Percentiles rank a stretch among this genome's conserved stretches.
These are phyloP conservation scores for Notolepis coatsorum DNA, from an alignment of 2,797 vertebrate genomes.

Conservation along the genomic window DNA sequence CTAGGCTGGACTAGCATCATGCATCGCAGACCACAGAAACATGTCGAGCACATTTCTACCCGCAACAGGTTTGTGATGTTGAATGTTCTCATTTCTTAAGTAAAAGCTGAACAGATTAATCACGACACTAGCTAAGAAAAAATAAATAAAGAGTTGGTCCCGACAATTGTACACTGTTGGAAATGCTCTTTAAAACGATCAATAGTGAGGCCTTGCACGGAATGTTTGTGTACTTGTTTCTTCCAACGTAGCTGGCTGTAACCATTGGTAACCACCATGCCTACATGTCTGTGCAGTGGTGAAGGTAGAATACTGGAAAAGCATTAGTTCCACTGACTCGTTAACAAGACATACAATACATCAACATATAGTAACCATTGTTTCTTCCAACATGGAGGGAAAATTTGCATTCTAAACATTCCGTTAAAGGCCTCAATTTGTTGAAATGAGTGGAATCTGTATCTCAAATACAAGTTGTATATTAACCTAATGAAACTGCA, in stretches of 20 bases:
- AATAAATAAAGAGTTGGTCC: too few species aligned
- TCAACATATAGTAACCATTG: too few species aligned
- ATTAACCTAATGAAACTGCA: conserved; percentile 49
- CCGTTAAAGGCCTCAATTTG: conserved; percentile 1
- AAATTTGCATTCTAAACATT: conserved; percentile 13
- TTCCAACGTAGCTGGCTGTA: too few species aligned
- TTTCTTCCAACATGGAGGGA: too few species aligned
- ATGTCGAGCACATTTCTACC: conserved; percentile 25
- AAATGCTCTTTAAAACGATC: conserved; percentile 5
- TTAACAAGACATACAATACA: too few species aligned
- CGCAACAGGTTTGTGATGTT: conserved; percentile 15
- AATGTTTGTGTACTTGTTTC: too few species aligned
- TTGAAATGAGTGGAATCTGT: not conserved
- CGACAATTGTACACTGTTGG: too few species aligned
- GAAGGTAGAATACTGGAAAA: too few species aligned
- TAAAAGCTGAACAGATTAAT: conserved; percentile 26
- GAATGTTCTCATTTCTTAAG: conserved; percentile 5
- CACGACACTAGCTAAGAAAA: conserved; percentile 26
- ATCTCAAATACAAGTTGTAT: conserved; percentile 29
- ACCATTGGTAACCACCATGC: too few species aligned
- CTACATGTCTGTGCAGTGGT: too few species aligned
- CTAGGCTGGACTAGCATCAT: conserved; percentile 54
- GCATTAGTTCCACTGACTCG: too few species aligned
- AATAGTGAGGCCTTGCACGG: too few species aligned
- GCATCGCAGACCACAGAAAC: conserved; percentile 47